These are phyloP conservation scores for Charina bottae DNA, from an alignment of 2,113 vertebrate genomes.

Conservation along the genomic window DNA sequence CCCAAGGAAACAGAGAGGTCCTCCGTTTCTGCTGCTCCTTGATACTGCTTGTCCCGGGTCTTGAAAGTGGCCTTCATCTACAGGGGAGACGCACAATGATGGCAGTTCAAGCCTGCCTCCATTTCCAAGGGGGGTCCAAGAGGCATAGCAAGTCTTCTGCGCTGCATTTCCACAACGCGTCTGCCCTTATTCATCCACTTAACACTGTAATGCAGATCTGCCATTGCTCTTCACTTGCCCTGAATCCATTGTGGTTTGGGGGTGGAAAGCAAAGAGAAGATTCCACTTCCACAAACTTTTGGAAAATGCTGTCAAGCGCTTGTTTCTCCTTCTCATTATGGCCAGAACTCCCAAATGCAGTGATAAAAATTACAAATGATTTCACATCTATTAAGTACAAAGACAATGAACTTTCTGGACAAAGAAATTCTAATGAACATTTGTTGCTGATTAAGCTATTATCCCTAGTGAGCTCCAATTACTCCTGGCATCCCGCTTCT, in stretches of 20 bases:
- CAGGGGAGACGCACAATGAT: background rate
- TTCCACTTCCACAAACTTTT: background rate
- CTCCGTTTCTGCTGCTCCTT: background rate
- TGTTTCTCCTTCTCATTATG: background rate
- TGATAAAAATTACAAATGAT: background rate
- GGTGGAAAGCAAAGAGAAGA: background rate
- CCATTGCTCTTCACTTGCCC: no score
- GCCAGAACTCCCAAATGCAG: background rate
- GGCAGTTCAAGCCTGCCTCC: background rate
- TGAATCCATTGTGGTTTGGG: no score
- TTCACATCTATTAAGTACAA: background rate
- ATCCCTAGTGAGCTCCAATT: background rate
- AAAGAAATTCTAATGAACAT: background rate
- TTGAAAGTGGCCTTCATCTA: background rate
- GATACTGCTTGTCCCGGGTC: background rate
- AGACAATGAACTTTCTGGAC: background rate
- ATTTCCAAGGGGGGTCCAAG: background rate
- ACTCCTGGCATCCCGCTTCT: slow-evolving; percentile 23
- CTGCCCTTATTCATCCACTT: no score
- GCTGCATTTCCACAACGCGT: background rate
- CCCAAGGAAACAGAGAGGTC: background rate
- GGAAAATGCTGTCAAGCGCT: background rate
- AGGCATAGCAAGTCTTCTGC: background rate
- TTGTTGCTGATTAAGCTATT: background rate
- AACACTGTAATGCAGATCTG: no score